Conservation (phyloP, 2,888 invertebrate genomes). For the Drosophila vallismaia region DNA sequence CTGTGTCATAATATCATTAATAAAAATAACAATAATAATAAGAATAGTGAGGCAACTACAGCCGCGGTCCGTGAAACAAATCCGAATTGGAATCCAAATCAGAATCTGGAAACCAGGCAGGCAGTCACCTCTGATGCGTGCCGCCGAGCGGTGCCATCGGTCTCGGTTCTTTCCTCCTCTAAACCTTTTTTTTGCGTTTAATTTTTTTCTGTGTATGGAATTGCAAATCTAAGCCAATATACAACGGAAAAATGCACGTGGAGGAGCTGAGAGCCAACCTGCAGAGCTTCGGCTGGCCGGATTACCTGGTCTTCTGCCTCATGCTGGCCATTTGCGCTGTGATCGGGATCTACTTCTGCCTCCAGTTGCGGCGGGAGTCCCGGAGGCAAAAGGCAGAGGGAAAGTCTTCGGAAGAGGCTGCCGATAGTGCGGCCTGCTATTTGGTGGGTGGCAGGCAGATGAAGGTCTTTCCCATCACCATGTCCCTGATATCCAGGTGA, state of each 20-base stretch:
- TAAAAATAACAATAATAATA: constrained; percentile 51
- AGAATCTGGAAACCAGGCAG: constrained; percentile 45
- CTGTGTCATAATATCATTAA: constrained; percentile 64
- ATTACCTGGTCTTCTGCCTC: constrained; percentile 90
- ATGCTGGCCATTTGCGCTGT: constrained; percentile 91
- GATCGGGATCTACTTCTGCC: constrained; percentile 93
- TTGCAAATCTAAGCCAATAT: too few species aligned
- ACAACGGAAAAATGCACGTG: constrained; percentile 72
- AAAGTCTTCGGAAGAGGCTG: constrained; percentile 84
- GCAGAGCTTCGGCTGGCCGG: constrained; percentile 89
- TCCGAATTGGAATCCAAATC: constrained; percentile 50
- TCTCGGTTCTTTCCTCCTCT: constrained; percentile 3
- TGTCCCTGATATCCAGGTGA: constrained; percentile 89
- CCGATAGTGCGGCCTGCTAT: constrained; percentile 84
- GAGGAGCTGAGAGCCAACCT: constrained; percentile 84
- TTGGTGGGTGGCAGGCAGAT: constrained; percentile 88
- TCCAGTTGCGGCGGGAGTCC: constrained; percentile 85
- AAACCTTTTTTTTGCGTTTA: background rate
- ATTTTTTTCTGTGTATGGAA: constrained; percentile 6
- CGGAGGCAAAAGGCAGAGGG: constrained; percentile 80
- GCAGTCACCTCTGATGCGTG: constrained; percentile 67
- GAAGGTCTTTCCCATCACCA: constrained; percentile 88
- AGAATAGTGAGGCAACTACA: constrained; percentile 44
- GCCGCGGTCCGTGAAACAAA: constrained; percentile 11
- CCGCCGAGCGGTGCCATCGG: constrained; percentile 55